phyloP scores from a whole-genome alignment of 2,888 invertebrate genomes.

The Napeogenes inachia region DNA sequence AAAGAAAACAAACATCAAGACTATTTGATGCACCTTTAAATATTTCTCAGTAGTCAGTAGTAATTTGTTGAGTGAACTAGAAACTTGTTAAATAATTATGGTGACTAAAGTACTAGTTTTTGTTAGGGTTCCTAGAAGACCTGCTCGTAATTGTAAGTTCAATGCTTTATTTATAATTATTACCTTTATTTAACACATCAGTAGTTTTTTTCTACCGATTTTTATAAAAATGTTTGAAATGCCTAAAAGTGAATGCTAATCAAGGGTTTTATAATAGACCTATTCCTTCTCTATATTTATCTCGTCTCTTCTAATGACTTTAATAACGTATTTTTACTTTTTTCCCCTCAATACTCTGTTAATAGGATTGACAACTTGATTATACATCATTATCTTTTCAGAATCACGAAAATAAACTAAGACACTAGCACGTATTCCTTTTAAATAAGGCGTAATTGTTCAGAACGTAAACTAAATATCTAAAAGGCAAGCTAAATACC shows the following conservation, averaged over 20 bases:
- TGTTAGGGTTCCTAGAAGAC: constrained; percentile 18
- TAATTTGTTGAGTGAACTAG: constrained; percentile 15
- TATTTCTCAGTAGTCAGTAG: constrained; percentile 24
- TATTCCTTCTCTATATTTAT: too few species aligned
- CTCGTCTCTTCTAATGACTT: too few species aligned
- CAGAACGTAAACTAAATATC: constrained; percentile 44
- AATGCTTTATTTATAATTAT: neutral
- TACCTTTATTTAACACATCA: neutral
- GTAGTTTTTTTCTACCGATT: neutral
- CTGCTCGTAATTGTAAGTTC: constrained; percentile 25
- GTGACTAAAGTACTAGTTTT: constrained; percentile 24
- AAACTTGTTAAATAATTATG: constrained; percentile 13
- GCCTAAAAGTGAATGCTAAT: neutral
- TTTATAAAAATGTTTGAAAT: neutral
- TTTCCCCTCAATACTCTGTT: too few species aligned
- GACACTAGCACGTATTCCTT: constrained; percentile 29
- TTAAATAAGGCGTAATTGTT: constrained; percentile 42
- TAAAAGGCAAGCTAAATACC: constrained; percentile 47
- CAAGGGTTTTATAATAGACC: too few species aligned
- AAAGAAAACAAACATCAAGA: constrained; percentile 37
- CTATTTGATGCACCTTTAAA: constrained; percentile 23
- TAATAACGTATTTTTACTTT: too few species aligned
- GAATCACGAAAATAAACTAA: constrained; percentile 12
- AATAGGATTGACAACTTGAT: constrained; percentile 8
- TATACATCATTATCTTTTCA: constrained; percentile 11